Percentiles rank a stretch among this genome's conserved stretches.
These are phyloP conservation scores for Siniperca knerii DNA, from an alignment of 2,113 vertebrate species.

Conservation along the genomic window DNA sequence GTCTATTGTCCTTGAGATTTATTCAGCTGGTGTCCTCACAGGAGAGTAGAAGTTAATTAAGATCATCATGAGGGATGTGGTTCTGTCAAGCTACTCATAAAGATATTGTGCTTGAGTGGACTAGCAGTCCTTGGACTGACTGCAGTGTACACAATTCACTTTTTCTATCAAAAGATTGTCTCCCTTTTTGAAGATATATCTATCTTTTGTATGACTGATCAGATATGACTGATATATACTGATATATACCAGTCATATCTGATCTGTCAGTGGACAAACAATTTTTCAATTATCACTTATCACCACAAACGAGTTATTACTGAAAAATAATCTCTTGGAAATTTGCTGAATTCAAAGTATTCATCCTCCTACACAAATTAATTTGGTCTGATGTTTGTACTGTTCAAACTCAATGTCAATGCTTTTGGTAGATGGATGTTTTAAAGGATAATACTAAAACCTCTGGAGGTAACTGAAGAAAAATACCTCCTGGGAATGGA, in stretches of 20 bases:
- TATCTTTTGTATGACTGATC: not conserved
- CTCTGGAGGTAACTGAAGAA: slow-evolving; percentile 46
- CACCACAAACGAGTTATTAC: not conserved
- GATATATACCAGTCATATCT: not conserved
- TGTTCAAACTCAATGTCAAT: not conserved
- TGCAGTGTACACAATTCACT: slow-evolving; percentile 7
- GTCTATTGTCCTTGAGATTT: slow-evolving; percentile 80
- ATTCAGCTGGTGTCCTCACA: slow-evolving; percentile 70
- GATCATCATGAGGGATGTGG: slow-evolving; percentile 63
- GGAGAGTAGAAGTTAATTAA: slow-evolving; percentile 79
- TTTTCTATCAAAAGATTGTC: slow-evolving; percentile 21
- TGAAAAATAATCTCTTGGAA: not conserved
- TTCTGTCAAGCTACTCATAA: slow-evolving; percentile 53
- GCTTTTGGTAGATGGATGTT: slow-evolving; percentile 23
- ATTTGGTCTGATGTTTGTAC: not conserved
- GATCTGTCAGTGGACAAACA: slow-evolving; percentile 5
- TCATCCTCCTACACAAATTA: not conserved
- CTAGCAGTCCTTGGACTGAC: slow-evolving; percentile 36
- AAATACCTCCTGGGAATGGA: slow-evolving; percentile 3
- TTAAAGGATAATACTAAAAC: slow-evolving; percentile 37
- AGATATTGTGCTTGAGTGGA: slow-evolving; percentile 41
- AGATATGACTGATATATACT: not conserved
- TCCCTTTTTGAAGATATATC: slow-evolving; percentile 21
- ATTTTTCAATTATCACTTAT: not conserved
- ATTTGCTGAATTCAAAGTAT: not conserved